Evolutionary conservation across 35 echinoderm and acorn worm genomes (phyloP).

Genomic region (Chiridota heheva): DNA sequence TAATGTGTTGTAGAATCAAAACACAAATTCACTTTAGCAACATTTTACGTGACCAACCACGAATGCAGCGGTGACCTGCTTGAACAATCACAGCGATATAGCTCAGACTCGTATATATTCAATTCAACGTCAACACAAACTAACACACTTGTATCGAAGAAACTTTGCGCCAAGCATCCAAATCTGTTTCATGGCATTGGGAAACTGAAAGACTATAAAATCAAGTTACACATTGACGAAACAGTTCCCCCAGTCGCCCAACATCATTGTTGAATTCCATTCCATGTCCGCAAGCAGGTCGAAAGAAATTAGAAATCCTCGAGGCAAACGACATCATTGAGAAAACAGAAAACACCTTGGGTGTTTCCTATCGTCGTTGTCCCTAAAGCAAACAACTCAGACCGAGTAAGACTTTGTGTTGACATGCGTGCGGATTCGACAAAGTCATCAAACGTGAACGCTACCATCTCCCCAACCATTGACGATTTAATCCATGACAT

Average conservation of each 20-base stretch:
- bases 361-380: conserved; percentile 69
- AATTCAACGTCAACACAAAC: too few relatives aligned
- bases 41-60: neutral
- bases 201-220: conserved; percentile 42
- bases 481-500: conserved; percentile 36
- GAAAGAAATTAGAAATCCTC: conserved; percentile 35
- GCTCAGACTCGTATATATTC: conserved; percentile 35
- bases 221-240: conserved; percentile 55
- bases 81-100: conserved; percentile 7
- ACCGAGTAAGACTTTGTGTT: conserved; percentile 57
- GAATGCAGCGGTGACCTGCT: neutral
- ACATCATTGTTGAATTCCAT: conserved; percentile 48
- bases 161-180: neutral
- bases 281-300: conserved; percentile 63
- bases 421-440: conserved; percentile 66
- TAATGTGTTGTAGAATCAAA: conserved; percentile 24
- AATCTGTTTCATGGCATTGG: conserved; percentile 28
- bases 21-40: neutral
- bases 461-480: conserved; percentile 40
- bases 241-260: conserved; percentile 40
- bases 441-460: conserved; percentile 23
- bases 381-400: conserved; percentile 25
- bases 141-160: too few relatives aligned
- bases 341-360: conserved; percentile 62
- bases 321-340: conserved; percentile 47